A percentile compares a stretch with the other conserved stretches of the same genome.
Conservation (phyloP, 2,113 vertebrate species). For the Ammodytes marinus region DNA sequence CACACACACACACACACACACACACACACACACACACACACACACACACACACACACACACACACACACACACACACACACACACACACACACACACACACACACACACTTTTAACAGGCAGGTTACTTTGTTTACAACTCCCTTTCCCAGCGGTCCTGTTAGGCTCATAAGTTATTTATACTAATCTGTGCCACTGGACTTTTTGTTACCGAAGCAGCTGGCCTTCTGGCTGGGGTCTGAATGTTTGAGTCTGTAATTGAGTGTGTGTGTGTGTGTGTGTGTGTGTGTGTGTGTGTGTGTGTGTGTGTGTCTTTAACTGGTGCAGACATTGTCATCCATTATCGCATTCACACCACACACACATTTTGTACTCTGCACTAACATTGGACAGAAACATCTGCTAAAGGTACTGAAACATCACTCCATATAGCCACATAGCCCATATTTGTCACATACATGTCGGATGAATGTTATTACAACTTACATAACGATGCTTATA, state of each 20-base stretch:
- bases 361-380: neutral
- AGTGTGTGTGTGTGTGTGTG: neutral
- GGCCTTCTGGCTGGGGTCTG: neutral
- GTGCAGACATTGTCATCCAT: neutral
- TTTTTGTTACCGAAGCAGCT: constrained; percentile 30
- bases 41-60: too few species aligned
- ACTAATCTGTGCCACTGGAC: constrained; percentile 49
- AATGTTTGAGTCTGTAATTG: neutral
- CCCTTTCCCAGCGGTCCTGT: constrained; percentile 38
- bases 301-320: neutral
- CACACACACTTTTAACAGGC: constrained; percentile 1
- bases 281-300: neutral
- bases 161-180: constrained; percentile 65
- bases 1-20: too few species aligned
- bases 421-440: neutral
- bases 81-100: neutral
- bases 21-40: too few species aligned
- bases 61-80: neutral
- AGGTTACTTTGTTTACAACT: constrained; percentile 46
- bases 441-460: neutral
- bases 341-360: neutral
- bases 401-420: neutral
- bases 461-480: neutral
- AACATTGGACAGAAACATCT: neutral
- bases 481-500: neutral